Conservation (phyloP, 2,113 vertebrate genomes). For the Numida meleagris region DNA sequence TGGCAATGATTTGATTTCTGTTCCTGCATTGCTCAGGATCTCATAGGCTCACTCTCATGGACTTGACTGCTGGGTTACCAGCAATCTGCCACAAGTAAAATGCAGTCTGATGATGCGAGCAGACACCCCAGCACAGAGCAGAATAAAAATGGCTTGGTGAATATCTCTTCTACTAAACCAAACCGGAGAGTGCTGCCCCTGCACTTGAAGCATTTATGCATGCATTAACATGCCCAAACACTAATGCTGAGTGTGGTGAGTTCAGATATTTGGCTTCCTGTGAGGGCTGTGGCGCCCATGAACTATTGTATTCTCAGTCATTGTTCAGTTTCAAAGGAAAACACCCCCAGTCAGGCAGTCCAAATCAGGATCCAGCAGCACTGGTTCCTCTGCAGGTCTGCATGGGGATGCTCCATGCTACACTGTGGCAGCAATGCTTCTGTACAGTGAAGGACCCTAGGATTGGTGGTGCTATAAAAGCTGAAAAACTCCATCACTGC, state of each 20-base stretch:
- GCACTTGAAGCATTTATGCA: not conserved
- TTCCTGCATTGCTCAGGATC: not conserved
- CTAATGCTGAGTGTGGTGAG: not conserved
- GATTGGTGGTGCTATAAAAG: slow-evolving; percentile 43
- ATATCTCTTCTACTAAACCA: not conserved
- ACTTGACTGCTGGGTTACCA: slow-evolving; percentile 42
- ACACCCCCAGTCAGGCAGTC: no score
- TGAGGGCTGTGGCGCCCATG: not conserved
- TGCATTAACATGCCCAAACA: not conserved
- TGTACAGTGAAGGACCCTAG: not conserved
- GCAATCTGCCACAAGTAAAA: slow-evolving; percentile 24
- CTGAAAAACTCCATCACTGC: slow-evolving; percentile 44
- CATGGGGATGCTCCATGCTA: fast-evolving
- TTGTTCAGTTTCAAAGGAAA: not conserved
- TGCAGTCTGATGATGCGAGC: not conserved
- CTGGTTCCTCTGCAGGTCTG: not conserved
- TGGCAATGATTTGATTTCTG: slow-evolving; percentile 56
- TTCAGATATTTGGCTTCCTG: not conserved
- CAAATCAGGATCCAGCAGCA: not conserved
- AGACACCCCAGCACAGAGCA: not conserved
- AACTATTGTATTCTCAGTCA: not conserved
- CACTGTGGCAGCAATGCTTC: not conserved
- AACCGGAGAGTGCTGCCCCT: not conserved
- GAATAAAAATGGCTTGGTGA: not conserved
- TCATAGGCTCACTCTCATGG: not conserved